Conservation (phyloP, 2,888 invertebrate species). For the Megamerina dolium region DNA sequence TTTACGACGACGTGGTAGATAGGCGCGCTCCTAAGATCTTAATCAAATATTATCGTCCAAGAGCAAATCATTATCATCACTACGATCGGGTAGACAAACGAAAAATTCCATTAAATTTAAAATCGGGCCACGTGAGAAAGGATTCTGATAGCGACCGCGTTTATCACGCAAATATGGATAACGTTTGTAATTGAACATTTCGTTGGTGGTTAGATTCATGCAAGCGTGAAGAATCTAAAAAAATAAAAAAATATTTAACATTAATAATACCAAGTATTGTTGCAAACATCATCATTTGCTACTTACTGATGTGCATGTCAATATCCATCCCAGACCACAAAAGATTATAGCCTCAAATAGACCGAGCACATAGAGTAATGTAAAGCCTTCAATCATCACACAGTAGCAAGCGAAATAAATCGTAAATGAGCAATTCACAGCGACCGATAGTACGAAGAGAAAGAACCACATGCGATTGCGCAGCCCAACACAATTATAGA, state of each 20-base stretch:
- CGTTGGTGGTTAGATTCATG: conserved; percentile 91
- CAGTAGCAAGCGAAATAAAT: conserved; percentile 84
- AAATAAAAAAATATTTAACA: conserved; percentile 2
- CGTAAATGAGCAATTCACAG: conserved; percentile 80
- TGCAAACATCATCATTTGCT: not conserved
- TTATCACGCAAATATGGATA: conserved; percentile 86
- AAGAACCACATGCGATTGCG: conserved; percentile 92
- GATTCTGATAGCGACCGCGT: conserved; percentile 82
- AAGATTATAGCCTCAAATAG: conserved; percentile 77
- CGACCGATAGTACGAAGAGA: conserved; percentile 79
- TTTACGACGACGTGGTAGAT: conserved; percentile 36
- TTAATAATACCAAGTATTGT: not conserved
- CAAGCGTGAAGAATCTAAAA: conserved; percentile 78
- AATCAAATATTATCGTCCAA: conserved; percentile 58
- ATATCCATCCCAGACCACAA: conserved; percentile 79
- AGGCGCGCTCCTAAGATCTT: conserved; percentile 40
- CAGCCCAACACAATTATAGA: conserved; percentile 90
- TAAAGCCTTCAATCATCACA: conserved; percentile 78
- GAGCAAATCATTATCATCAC: conserved; percentile 66
- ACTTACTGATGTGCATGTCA: conserved; percentile 81
- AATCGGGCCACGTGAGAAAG: conserved; percentile 83
- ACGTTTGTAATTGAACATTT: conserved; percentile 89
- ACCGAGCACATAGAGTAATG: conserved; percentile 76
- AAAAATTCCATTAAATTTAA: conserved; percentile 87
- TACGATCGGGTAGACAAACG: conserved; percentile 74